phyloP scores from a whole-genome alignment of 1,140 invertebrate genomes.

The Whitmania pigra region DNA sequence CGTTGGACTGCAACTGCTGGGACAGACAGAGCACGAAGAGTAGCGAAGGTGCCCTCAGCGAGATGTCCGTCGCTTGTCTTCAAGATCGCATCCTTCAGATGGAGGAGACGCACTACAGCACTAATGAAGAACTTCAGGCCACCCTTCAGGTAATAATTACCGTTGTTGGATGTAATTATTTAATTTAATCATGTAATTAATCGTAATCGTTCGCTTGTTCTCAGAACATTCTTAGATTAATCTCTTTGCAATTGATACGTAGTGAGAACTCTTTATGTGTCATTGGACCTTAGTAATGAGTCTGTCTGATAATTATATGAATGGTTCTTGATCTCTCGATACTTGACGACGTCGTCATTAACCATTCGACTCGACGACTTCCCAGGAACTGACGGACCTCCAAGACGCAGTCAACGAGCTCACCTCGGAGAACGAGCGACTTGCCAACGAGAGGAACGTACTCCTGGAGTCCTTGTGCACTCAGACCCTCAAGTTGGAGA shows the following conservation, averaged over 20 bases:
- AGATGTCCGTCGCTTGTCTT: constrained; percentile 77
- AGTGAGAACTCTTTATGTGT: too few relatives aligned
- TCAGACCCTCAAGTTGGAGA: constrained; percentile 78
- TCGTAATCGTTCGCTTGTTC: too few relatives aligned
- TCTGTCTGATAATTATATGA: too few relatives aligned
- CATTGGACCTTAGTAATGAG: too few relatives aligned
- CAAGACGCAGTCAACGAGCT: constrained; percentile 69
- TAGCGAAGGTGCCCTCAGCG: constrained; percentile 49
- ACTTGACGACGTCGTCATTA: background rate
- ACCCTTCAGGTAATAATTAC: constrained; percentile 48
- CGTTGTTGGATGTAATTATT: background rate
- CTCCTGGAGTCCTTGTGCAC: constrained; percentile 76
- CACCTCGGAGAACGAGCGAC: constrained; percentile 69
- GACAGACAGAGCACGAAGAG: constrained; percentile 70
- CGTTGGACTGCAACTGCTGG: constrained; percentile 47
- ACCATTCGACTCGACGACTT: background rate
- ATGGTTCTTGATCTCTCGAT: background rate
- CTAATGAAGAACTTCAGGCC: constrained; percentile 87
- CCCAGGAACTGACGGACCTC: constrained; percentile 73
- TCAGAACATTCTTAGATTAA: too few relatives aligned
- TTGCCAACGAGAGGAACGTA: constrained; percentile 73
- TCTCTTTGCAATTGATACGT: too few relatives aligned
- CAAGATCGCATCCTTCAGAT: constrained; percentile 82
- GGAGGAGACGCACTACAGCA: constrained; percentile 73
- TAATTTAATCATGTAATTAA: background rate